Base-by-base conservation (phyloP, 2,797 vertebrate genomes). In the Agapornis canus region DNA sequence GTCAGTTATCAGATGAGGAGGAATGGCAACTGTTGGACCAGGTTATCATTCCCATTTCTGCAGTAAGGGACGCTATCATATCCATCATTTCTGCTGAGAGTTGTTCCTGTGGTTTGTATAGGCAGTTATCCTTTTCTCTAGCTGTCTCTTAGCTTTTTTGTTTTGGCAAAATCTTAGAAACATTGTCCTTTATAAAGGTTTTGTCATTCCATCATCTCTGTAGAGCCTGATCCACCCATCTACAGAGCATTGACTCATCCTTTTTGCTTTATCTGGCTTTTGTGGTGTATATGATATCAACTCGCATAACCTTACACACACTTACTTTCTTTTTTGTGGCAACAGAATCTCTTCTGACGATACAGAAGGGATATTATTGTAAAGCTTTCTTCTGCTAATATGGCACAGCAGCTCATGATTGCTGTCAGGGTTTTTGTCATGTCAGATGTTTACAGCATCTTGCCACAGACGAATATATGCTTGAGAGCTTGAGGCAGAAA, bases 381-480 rank as follows among this genome's bases (percentile, higher is more conserved):
- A 70, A 72, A 94, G 56, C 61, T 89, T 81, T 88, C 59, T 76
- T 65, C 54, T 92, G 47, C 35, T 92, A 51, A 51, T 81, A 25
- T 25, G 39, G 82, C 73, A 81, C 72, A 45, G 18, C 43, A 8
- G 11, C 40, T 90, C 76, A 35, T 47, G 47, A 73, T 89, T 69
- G 23, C 70, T 66, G 45, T 82, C 93, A 73, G 47, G 47, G 70
- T 83, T 78, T 91, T 79, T 86, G 63, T 80, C 59, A 13, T 78
- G 70, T 95, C 80, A 84, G 29, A 64, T 54, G n/a, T 81, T 91
- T 89, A 77, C 71, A 89, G 71, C 56, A 52, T 93, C 86, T 79
- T 93, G 63, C 54, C 39, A 51, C 73, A 92, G 86, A 80, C 61
- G 80, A 76, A 5, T 32, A 9, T 60, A 73, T 68, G 49, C 76